Evolutionary conservation across 1,140 invertebrate genomes (phyloP).

Genomic region (Danaus melanippus): DNA sequence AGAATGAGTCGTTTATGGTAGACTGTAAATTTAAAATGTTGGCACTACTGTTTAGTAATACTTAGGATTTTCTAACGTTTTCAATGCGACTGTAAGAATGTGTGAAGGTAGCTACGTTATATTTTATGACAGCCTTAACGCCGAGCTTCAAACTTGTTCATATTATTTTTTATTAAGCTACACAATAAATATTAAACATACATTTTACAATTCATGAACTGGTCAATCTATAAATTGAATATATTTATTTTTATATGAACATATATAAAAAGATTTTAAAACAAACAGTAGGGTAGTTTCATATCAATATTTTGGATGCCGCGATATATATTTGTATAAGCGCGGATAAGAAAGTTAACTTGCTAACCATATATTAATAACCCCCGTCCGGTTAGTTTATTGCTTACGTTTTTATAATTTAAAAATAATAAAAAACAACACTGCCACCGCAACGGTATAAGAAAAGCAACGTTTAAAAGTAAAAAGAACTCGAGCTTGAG

Average conservation of each 20-base stretch:
- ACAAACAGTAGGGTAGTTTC: no score
- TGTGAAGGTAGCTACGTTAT: neutral
- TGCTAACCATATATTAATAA: conserved; percentile 33
- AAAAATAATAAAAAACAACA: conserved; percentile 48
- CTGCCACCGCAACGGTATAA: conserved; percentile 49
- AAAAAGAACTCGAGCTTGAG: conserved; percentile 65
- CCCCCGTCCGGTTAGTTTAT: conserved; percentile 34
- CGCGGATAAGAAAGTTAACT: no score
- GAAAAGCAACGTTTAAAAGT: conserved; percentile 54
- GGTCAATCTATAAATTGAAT: no score
- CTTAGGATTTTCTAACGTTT: conserved; percentile 14
- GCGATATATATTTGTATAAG: no score
- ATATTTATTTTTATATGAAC: no score
- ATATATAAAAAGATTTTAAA: no score
- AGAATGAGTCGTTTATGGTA: conserved; percentile 22
- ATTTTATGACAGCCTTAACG: no score
- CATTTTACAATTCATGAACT: no score
- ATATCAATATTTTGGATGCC: no score
- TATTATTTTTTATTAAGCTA: neutral
- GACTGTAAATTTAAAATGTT: conserved; percentile 31
- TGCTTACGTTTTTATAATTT: conserved; percentile 30
- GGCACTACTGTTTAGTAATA: conserved; percentile 30
- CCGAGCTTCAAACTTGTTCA: neutral
- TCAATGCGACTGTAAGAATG: no score
- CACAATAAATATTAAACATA: neutral